These are phyloP conservation scores for Bellardia bayeri DNA, from an alignment of 2,888 invertebrate species.

Conservation along the genomic window DNA sequence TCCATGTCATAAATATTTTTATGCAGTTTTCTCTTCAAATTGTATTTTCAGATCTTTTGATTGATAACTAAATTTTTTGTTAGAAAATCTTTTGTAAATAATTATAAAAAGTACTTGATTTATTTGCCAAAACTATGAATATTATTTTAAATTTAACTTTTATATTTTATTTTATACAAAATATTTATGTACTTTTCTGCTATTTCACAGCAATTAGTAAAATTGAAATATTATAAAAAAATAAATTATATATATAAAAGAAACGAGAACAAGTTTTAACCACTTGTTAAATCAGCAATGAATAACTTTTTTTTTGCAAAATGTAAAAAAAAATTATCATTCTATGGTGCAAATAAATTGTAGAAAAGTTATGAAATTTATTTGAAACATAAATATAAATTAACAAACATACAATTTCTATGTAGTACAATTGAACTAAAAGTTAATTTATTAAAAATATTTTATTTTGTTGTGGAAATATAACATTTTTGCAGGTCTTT, in stretches of 20 bases:
- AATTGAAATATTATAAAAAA: constrained; percentile 41
- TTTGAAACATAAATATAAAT: constrained; percentile 59
- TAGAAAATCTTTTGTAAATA: no score
- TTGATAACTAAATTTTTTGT: no score
- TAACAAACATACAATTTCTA: constrained; percentile 42
- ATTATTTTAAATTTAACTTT: background rate
- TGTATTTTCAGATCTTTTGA: no score
- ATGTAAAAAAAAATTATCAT: constrained; percentile 37
- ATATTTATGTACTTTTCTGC: background rate
- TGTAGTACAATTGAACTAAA: constrained; percentile 16
- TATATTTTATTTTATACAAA: background rate
- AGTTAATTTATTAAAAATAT: constrained; percentile 30
- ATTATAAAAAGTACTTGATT: background rate
- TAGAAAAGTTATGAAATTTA: constrained; percentile 52
- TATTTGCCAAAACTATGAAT: background rate
- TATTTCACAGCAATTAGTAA: constrained; percentile 58
- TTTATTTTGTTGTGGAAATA: constrained; percentile 25
- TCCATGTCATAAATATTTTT: no score
- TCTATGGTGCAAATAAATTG: background rate
- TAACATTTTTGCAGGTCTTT: background rate
- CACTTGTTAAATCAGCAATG: constrained; percentile 55
- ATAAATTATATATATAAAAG: background rate
- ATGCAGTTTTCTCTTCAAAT: no score
- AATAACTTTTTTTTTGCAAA: constrained; percentile 6
- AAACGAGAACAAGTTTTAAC: constrained; percentile 37